Evolutionary conservation across 2,797 vertebrate species (phyloP).

Genomic region (Loris lydekkerianus): DNA sequence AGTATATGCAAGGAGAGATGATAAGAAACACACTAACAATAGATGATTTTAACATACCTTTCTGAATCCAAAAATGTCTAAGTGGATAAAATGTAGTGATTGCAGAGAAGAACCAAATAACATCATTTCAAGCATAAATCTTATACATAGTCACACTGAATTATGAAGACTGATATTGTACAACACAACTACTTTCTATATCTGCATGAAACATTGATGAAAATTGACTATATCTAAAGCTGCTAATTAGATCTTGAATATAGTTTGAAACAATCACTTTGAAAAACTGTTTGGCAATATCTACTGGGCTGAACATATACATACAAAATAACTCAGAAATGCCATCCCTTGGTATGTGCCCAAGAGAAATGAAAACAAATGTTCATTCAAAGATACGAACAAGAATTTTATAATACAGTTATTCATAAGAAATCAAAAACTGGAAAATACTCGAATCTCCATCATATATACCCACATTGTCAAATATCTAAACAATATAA

Average conservation of each 20-base stretch:
- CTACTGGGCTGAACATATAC: too few species aligned
- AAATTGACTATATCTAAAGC: neutral
- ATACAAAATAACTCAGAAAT: too few species aligned
- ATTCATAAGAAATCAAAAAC: too few species aligned
- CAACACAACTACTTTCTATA: neutral
- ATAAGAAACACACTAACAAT: neutral
- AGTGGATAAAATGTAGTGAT: neutral
- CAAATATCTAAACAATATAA: too few species aligned
- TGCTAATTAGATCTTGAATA: neutral
- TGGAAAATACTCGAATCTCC: too few species aligned
- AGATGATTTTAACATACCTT: neutral
- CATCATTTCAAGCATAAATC: neutral
- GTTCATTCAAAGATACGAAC: too few species aligned
- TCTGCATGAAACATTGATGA: neutral
- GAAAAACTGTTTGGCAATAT: too few species aligned
- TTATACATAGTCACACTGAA: neutral
- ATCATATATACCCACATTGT: too few species aligned
- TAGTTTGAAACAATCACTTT: too few species aligned
- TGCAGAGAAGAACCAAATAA: neutral
- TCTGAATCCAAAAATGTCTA: neutral
- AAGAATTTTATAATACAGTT: too few species aligned
- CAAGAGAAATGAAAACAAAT: too few species aligned
- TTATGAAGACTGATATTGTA: neutral
- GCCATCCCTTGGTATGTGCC: too few species aligned
- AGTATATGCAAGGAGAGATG: neutral